phyloP scores from a whole-genome alignment of 1,140 invertebrate species.

The Anoplolepis gracilipes region DNA sequence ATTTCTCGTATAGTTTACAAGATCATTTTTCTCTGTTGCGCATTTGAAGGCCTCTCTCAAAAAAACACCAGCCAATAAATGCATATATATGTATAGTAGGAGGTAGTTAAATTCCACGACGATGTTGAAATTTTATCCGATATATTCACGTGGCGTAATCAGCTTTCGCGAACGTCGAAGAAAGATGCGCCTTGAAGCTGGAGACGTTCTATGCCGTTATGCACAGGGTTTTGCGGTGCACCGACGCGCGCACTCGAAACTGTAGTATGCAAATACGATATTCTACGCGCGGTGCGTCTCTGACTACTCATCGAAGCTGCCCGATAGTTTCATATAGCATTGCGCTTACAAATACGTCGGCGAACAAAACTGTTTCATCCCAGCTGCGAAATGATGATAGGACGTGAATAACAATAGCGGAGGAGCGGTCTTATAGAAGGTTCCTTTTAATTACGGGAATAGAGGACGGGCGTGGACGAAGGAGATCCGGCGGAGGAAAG shows the following conservation, averaged over 20 bases:
- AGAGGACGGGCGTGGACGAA: slow-evolving; percentile 49
- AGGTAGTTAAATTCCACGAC: slow-evolving; percentile 37
- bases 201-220: slow-evolving; percentile 27
- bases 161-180: slow-evolving; percentile 43
- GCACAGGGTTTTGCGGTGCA: slow-evolving; percentile 13
- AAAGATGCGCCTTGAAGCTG: slow-evolving; percentile 19
- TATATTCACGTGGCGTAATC: slow-evolving; percentile 44
- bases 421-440: slow-evolving; percentile 57
- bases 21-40: slow-evolving; percentile 10
- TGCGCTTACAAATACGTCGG: slow-evolving; percentile 16
- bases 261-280: slow-evolving; percentile 43
- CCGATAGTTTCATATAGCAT: slow-evolving; percentile 34
- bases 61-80: not conserved
- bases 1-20: not conserved
- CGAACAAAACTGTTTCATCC: slow-evolving; percentile 37
- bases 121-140: slow-evolving; percentile 42
- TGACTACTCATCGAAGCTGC: slow-evolving; percentile 36
- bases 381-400: slow-evolving; percentile 56
- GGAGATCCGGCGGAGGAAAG: slow-evolving; percentile 50
- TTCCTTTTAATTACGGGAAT: slow-evolving; percentile 72
- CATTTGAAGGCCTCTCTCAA: not conserved
- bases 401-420: slow-evolving; percentile 40
- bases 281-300: slow-evolving; percentile 16
- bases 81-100: not conserved
- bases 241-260: slow-evolving; percentile 7